Evolutionary conservation across 2,113 vertebrate genomes (phyloP).

Genomic region (Perca schrenkii): DNA sequence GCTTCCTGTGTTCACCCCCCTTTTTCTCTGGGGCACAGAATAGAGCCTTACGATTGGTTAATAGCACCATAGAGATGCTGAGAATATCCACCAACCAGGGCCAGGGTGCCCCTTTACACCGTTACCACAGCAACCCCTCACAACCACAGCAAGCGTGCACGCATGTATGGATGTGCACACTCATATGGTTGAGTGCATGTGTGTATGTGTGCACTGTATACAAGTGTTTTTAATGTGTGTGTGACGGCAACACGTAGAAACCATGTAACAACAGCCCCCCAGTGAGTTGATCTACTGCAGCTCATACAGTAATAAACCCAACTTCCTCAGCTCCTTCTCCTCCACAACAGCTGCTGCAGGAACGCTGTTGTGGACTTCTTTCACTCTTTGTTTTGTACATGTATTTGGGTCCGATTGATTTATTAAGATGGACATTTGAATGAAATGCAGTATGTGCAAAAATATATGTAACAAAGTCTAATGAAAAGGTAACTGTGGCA

Average conservation of each 20-base stretch:
- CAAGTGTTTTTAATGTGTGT: slow-evolving; percentile 34
- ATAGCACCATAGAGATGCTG: slow-evolving; percentile 81
- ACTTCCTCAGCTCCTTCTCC: slow-evolving; percentile 5
- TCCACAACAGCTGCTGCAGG: not conserved
- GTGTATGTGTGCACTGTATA: slow-evolving; percentile 24
- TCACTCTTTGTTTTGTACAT: not conserved
- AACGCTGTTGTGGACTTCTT: not conserved
- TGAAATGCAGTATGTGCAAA: not conserved
- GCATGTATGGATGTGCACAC: slow-evolving; percentile 36
- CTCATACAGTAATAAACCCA: slow-evolving; percentile 20
- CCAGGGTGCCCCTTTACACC: slow-evolving; percentile 75
- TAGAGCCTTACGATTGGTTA: slow-evolving; percentile 74
- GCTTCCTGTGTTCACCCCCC: slow-evolving; percentile 65
- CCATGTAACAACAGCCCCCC: slow-evolving; percentile 42
- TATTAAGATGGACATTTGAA: not conserved
- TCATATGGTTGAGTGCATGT: slow-evolving; percentile 15
- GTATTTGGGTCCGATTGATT: not conserved
- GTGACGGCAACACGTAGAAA: slow-evolving; percentile 31
- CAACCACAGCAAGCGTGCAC: slow-evolving; percentile 70
- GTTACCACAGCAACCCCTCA: slow-evolving; percentile 85
- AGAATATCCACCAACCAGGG: slow-evolving; percentile 86
- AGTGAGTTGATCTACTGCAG: slow-evolving; percentile 37
- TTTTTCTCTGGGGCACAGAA: slow-evolving; percentile 72
- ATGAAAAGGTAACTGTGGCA: not conserved
- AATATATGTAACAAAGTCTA: not conserved